Conservation (phyloP, 2,113 vertebrate genomes). For the Uropsilus gracilis region DNA sequence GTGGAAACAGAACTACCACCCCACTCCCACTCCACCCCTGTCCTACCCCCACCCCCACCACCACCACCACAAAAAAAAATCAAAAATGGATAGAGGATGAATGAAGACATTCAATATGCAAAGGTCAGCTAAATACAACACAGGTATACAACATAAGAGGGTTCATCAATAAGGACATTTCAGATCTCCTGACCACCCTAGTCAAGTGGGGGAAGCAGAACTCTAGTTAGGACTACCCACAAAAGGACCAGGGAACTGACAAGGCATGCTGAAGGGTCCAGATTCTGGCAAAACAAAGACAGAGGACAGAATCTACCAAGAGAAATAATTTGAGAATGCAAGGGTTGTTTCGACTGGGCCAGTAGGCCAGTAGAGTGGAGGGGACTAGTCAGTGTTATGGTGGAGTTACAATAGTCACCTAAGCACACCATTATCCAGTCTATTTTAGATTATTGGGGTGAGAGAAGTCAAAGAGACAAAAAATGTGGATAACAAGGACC, state of each 20-base stretch:
- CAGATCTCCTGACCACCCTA: background rate
- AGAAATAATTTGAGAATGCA: background rate
- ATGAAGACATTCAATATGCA: background rate
- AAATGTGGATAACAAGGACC: background rate
- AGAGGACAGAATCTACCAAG: background rate
- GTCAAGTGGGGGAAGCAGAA: background rate
- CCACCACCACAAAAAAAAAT: too few species aligned
- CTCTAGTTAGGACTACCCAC: background rate
- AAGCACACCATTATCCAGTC: background rate
- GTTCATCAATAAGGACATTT: background rate
- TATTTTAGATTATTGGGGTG: background rate
- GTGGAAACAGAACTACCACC: background rate
- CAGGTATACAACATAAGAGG: background rate
- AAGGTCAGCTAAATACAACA: background rate
- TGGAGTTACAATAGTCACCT: background rate
- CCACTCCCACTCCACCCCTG: too few species aligned
- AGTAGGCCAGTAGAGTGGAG: background rate
- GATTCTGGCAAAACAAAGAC: background rate
- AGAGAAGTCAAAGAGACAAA: background rate
- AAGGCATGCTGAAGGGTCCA: background rate
- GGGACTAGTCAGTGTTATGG: fast-evolving
- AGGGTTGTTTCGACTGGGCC: background rate
- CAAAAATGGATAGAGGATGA: background rate
- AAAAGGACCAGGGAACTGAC: background rate
- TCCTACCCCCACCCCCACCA: background rate